Percentiles rank a stretch among this genome's conserved stretches.
These are phyloP conservation scores for Drosophila sechellia DNA, from an alignment of 1,140 invertebrate genomes.

Conservation along the genomic window DNA sequence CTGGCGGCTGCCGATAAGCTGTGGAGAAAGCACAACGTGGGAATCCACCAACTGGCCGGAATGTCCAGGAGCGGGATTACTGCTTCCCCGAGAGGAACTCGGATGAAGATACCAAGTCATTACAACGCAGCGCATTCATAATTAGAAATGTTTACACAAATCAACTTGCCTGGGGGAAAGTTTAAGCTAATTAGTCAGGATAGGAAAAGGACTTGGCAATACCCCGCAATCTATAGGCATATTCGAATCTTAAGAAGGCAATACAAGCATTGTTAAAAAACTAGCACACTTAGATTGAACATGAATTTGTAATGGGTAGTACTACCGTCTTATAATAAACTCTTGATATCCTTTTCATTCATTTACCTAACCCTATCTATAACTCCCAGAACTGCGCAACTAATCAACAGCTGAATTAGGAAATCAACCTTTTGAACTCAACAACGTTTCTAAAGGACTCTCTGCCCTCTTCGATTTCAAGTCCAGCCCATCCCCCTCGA, in stretches of 20 bases:
- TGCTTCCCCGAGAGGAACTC: not conserved
- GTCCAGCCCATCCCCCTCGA: not conserved
- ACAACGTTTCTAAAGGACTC: slow-evolving; percentile 18
- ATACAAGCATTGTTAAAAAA: not conserved
- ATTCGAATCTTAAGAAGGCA: no score
- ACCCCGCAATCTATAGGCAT: not conserved
- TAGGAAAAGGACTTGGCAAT: not conserved
- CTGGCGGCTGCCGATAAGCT: slow-evolving; percentile 54
- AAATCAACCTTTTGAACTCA: slow-evolving; percentile 20
- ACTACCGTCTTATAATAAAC: not conserved
- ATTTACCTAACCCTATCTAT: not conserved
- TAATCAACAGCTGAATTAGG: slow-evolving; percentile 34
- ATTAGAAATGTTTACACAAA: slow-evolving; percentile 73
- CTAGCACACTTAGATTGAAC: no score
- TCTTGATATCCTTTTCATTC: not conserved
- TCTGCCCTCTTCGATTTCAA: not conserved
- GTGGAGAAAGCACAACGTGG: slow-evolving; percentile 49
- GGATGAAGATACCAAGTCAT: slow-evolving; percentile 71
- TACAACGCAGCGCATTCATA: slow-evolving; percentile 67
- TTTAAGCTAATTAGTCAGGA: slow-evolving; percentile 54
- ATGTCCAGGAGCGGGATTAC: slow-evolving; percentile 22
- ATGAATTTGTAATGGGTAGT: not conserved
- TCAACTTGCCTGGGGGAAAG: slow-evolving; percentile 25
- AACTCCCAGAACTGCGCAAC: not conserved
- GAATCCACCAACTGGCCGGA: slow-evolving; percentile 57